Evolutionary conservation across 2,797 vertebrate species (phyloP).

Genomic region (Hemibagrus guttatus): DNA sequence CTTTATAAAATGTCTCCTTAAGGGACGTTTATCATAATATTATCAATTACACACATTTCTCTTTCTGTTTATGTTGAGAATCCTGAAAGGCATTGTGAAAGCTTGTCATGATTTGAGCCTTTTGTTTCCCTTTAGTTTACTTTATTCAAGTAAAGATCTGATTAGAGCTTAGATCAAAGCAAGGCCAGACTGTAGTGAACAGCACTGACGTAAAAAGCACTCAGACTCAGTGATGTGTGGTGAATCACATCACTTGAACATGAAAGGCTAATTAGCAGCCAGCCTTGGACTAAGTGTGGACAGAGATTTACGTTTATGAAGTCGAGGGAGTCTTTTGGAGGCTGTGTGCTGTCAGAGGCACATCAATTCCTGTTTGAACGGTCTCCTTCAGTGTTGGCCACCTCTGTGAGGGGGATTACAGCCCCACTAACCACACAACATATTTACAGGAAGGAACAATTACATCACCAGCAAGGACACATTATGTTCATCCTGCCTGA

Average conservation of each 20-base stretch:
- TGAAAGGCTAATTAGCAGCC: slow-evolving; percentile 61
- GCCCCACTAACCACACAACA: slow-evolving; percentile 40
- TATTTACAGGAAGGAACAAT: slow-evolving; percentile 61
- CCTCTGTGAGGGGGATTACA: slow-evolving; percentile 44
- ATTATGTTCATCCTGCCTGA: slow-evolving; percentile 51
- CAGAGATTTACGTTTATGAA: slow-evolving; percentile 60
- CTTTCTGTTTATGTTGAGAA: not conserved
- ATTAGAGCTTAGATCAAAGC: not conserved
- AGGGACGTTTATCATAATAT: not conserved
- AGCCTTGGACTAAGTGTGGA: slow-evolving; percentile 20
- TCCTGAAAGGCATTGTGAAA: not conserved
- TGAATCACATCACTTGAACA: slow-evolving; percentile 49
- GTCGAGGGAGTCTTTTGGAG: slow-evolving; percentile 50
- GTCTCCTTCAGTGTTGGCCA: slow-evolving; percentile 50
- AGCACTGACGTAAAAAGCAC: slow-evolving; percentile 38
- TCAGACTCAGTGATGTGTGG: slow-evolving; percentile 29
- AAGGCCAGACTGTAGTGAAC: not conserved
- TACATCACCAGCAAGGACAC: slow-evolving; percentile 45
- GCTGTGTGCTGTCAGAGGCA: slow-evolving; percentile 48
- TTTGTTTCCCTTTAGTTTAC: not conserved
- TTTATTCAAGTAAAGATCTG: not conserved
- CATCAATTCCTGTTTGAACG: slow-evolving; percentile 58
- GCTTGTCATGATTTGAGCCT: not conserved
- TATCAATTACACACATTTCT: not conserved
- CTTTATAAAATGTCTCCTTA: not conserved